Conservation (phyloP, 1,140 invertebrate species). For the Drosophila parvula region DNA sequence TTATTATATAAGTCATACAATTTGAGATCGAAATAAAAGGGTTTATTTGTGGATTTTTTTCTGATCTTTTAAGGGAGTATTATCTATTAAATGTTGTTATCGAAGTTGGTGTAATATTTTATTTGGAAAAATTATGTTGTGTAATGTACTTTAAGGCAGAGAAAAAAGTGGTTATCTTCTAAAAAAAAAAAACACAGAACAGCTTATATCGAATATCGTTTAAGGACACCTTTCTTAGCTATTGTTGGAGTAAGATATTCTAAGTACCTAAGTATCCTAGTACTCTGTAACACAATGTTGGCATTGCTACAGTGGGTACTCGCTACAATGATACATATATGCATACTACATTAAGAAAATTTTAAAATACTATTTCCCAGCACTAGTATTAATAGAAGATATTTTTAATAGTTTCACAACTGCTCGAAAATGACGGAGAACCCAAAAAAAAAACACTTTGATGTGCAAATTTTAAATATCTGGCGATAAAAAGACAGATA, state of each 20-base stretch:
- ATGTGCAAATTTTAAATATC: not conserved
- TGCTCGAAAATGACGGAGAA: not conserved
- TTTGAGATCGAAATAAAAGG: not conserved
- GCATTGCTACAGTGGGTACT: no score
- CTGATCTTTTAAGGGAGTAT: not conserved
- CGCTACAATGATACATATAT: no score
- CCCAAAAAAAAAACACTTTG: not conserved
- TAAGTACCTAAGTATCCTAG: no score
- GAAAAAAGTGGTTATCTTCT: no score
- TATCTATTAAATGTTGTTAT: no score
- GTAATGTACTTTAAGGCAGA: not conserved
- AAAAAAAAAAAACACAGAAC: not conserved
- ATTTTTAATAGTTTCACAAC: not conserved
- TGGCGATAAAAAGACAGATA: not conserved
- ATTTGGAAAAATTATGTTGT: not conserved
- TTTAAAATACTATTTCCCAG: constrained; percentile 3
- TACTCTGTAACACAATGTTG: no score
- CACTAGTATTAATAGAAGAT: not conserved
- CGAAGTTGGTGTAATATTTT: not conserved
- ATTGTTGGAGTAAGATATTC: not conserved
- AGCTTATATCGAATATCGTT: constrained; percentile 2
- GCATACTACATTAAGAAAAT: not conserved
- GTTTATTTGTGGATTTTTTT: not conserved
- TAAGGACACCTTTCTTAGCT: constrained; percentile 8
- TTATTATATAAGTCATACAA: not conserved